These are phyloP conservation scores for Coregonus suidteri DNA, from an alignment of 2,797 vertebrate genomes.

Conservation along the genomic window DNA sequence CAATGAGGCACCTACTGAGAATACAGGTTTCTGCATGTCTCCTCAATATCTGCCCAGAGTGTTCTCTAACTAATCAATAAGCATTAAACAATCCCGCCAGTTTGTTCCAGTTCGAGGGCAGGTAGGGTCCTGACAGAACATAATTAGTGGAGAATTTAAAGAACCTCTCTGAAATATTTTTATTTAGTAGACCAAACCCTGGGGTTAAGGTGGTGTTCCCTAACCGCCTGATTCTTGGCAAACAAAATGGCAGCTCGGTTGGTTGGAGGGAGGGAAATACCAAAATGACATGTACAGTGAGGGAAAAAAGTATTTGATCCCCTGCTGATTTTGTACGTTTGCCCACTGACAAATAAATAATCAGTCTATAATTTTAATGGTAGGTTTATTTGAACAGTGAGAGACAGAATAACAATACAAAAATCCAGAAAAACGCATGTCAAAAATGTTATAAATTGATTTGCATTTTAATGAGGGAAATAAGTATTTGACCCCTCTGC, in stretches of 20 bases:
- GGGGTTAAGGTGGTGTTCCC: background rate
- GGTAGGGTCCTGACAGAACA: background rate
- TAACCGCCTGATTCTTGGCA: background rate
- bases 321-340: too few species aligned
- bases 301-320: too few species aligned
- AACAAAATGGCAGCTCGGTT: background rate
- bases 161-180: background rate
- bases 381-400: too few species aligned
- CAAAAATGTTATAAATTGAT: too few species aligned
- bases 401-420: too few species aligned
- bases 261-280: too few species aligned
- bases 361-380: too few species aligned
- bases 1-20: background rate
- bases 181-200: background rate
- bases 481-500: too few species aligned
- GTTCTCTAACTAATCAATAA: background rate
- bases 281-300: too few species aligned
- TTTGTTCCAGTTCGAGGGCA: background rate
- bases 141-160: background rate
- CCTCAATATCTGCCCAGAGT: background rate
- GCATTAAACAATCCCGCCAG: background rate
- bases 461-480: too few species aligned
- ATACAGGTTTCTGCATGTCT: background rate
- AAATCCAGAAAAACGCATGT: too few species aligned
- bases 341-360: too few species aligned